Conservation (phyloP, 2,888 invertebrate species). For the Drosophila neoperkinsi region DNA sequence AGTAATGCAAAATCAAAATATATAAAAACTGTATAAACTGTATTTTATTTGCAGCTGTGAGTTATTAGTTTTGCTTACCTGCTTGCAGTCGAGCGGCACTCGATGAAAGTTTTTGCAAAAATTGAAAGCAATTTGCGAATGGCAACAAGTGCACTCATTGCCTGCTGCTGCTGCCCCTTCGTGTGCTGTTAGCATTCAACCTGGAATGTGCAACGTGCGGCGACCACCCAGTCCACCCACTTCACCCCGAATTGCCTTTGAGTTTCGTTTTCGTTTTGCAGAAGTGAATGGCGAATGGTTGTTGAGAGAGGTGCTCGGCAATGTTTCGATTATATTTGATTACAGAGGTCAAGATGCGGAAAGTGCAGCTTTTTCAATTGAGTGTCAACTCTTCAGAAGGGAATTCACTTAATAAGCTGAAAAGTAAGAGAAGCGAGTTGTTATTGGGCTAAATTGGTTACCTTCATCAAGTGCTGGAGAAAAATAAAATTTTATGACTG, state of each 20-base stretch:
- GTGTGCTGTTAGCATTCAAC: constrained; percentile 17
- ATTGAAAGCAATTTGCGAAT: constrained; percentile 60
- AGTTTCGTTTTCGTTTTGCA: constrained; percentile 43
- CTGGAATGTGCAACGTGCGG: constrained; percentile 10
- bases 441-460: not conserved
- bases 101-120: constrained; percentile 53
- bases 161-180: constrained; percentile 20
- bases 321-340: constrained; percentile 60
- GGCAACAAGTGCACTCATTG: constrained; percentile 72
- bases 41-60: constrained; percentile 36
- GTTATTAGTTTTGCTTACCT: constrained; percentile 59
- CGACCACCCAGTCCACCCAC: not conserved
- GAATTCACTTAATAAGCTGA: constrained; percentile 32
- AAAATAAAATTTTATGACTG: not conserved
- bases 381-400: constrained; percentile 17
- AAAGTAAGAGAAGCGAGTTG: constrained; percentile 10
- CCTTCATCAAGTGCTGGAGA: not conserved
- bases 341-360: constrained; percentile 41
- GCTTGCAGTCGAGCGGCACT: constrained; percentile 37
- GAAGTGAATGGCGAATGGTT: constrained; percentile 36
- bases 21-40: constrained; percentile 2
- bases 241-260: constrained; percentile 12
- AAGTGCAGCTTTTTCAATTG: constrained; percentile 35
- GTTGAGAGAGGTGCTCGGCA: constrained; percentile 49
- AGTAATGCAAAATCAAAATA: constrained; percentile 20